Conservation (phyloP, 2,888 invertebrate genomes). For the Cerastis leucographa region DNA sequence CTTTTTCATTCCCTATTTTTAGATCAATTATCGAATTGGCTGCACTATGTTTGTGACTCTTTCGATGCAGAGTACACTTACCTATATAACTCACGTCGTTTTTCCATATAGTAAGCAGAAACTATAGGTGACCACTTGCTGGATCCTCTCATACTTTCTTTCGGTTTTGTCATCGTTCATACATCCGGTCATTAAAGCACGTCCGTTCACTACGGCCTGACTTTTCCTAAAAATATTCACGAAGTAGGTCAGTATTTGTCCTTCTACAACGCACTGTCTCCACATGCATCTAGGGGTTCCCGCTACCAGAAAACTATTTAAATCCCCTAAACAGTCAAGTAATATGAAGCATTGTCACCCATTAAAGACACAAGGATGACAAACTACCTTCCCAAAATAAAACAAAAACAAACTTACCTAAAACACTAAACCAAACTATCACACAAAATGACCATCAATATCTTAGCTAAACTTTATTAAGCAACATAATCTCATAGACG, state of each 20-base stretch:
- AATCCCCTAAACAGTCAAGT: background rate
- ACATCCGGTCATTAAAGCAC: background rate
- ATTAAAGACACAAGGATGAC: background rate
- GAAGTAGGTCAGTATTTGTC: background rate
- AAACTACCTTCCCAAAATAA: slow-evolving; percentile 21
- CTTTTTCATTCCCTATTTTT: background rate
- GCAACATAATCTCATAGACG: slow-evolving; percentile 67
- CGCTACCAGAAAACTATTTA: background rate
- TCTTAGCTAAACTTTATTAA: slow-evolving; percentile 64
- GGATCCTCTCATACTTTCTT: background rate
- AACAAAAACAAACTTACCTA: slow-evolving; percentile 38
- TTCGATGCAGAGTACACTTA: background rate
- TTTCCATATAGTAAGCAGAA: background rate
- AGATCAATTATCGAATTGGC: background rate
- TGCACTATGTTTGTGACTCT: background rate
- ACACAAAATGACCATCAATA: slow-evolving; percentile 59
- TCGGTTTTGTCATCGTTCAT: background rate
- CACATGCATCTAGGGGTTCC: background rate
- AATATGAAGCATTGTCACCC: background rate
- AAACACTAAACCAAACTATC: slow-evolving; percentile 37
- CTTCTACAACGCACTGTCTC: background rate
- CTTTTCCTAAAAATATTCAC: background rate
- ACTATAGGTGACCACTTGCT: background rate
- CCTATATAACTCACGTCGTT: background rate
- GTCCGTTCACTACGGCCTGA: background rate